phyloP scores from a whole-genome alignment of 2,113 vertebrate species.

The Heptranchias perlo region DNA sequence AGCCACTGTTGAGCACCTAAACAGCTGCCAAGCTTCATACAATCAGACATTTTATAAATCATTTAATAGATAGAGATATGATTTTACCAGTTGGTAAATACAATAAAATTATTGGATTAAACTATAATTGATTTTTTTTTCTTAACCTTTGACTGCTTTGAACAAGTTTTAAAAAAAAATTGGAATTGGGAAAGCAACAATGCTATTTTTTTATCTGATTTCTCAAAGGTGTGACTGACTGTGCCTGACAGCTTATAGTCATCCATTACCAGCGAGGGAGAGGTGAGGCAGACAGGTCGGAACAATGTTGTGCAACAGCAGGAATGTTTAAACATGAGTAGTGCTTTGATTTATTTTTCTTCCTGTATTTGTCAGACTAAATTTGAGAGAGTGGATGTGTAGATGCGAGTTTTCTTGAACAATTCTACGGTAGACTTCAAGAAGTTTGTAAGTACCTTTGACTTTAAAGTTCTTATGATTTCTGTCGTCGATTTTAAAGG shows the following conservation, averaged over 20 bases:
- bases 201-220: neutral
- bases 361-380: neutral
- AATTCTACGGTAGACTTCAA: neutral
- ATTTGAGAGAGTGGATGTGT: neutral
- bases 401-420: neutral
- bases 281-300: neutral
- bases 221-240: neutral
- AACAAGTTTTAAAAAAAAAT: neutral
- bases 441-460: neutral
- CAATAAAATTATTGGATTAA: too few relatives aligned
- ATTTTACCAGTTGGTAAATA: too few relatives aligned
- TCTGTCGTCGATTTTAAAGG: neutral
- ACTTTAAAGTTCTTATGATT: neutral
- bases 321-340: neutral
- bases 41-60: too few relatives aligned
- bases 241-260: neutral
- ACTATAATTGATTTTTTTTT: neutral
- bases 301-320: neutral
- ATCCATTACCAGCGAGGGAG: neutral
- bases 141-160: neutral
- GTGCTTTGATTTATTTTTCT: neutral
- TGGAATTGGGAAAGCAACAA: too few relatives aligned
- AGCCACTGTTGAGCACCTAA: too few relatives aligned
- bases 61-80: too few relatives aligned
- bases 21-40: too few relatives aligned